Evolutionary conservation across 2,113 vertebrate species (phyloP).

Genomic region (Antechinus stuartii): DNA sequence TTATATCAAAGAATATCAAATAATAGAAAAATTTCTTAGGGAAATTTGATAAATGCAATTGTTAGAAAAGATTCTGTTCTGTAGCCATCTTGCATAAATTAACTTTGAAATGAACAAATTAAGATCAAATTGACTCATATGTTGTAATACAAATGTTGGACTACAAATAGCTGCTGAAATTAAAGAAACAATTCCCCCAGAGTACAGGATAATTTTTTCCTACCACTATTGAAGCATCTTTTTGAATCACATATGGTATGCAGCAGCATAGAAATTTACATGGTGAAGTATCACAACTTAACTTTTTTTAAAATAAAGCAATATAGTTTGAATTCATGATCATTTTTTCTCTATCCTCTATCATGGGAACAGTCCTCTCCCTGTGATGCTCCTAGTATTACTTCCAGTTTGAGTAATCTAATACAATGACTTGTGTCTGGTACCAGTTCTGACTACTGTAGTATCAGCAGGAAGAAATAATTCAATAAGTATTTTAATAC

Average conservation of each 20-base stretch:
- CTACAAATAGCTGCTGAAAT: not conserved
- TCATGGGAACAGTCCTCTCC: not conserved
- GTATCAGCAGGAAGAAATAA: not conserved
- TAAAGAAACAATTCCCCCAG: not conserved
- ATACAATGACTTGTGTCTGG: not conserved
- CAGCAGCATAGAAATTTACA: not conserved
- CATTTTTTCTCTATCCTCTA: not conserved
- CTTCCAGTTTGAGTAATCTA: not conserved
- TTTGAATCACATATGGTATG: not conserved
- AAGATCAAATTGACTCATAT: not conserved
- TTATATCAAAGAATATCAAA: not conserved
- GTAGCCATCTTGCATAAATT: not conserved
- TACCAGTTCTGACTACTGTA: not conserved
- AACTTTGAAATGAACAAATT: not conserved
- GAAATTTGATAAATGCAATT: not conserved
- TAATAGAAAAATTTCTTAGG: not conserved
- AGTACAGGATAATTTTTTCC: not conserved
- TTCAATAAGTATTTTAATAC: not conserved
- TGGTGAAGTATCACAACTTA: not conserved
- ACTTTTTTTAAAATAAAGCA: not conserved
- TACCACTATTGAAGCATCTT: not conserved
- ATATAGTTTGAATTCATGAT: not conserved
- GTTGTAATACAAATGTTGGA: not conserved
- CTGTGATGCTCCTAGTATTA: not conserved
- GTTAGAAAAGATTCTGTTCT: not conserved